These are phyloP conservation scores for Todiramphus chloris DNA, from an alignment of 2,113 vertebrate genomes.

Conservation along the genomic window DNA sequence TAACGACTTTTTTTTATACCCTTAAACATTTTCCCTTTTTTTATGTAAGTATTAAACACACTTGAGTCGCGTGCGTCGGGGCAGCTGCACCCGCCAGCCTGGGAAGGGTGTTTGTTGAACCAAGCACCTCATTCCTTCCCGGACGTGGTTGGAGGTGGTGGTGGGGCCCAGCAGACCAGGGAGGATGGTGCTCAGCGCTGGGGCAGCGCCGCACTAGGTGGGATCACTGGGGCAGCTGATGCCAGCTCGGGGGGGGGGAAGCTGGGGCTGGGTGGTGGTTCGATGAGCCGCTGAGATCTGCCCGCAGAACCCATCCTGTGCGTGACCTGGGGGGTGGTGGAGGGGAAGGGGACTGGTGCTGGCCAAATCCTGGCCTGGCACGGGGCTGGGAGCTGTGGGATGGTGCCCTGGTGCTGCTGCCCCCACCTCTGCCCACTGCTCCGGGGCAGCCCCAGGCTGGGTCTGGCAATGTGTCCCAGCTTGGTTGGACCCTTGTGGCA, in stretches of 20 bases:
- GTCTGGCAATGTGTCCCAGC: rapidly evolving
- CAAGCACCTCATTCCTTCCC: rapidly evolving
- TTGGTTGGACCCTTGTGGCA: neutral
- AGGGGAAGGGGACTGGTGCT: neutral
- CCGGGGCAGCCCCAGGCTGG: neutral
- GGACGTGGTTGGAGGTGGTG: neutral
- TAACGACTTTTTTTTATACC: constrained; percentile 51
- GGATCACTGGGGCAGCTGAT: neutral
- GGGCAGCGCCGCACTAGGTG: neutral
- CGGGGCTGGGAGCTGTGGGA: neutral
- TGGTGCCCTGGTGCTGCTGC: rapidly evolving
- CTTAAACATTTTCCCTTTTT: constrained; percentile 39
- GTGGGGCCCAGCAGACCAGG: neutral
- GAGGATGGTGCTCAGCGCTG: rapidly evolving
- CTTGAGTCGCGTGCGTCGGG: neutral
- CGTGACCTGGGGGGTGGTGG: neutral
- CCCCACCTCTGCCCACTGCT: neutral
- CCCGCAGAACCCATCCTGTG: rapidly evolving
- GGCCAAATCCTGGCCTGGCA: neutral
- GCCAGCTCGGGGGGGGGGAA: rapidly evolving
- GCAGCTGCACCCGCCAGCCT: neutral
- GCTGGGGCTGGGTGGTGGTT: neutral
- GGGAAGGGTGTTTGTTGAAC: rapidly evolving
- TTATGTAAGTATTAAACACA: constrained; percentile 57
- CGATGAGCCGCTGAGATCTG: neutral